phyloP scores from a whole-genome alignment of 2,888 invertebrate genomes.

The Nipponacmea schrenckii region DNA sequence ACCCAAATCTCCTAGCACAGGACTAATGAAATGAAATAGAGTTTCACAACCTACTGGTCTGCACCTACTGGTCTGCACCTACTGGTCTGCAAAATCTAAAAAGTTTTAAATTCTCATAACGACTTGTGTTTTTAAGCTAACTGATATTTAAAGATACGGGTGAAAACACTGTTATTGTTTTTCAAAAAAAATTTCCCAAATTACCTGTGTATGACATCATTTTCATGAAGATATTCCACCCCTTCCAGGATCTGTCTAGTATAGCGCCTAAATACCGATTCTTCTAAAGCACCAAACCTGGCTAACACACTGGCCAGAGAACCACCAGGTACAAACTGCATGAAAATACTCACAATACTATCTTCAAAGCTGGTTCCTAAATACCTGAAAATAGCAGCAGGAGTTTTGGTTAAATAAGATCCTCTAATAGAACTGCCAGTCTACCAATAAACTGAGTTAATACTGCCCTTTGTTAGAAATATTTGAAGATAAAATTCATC shows the following conservation, averaged over 20 bases:
- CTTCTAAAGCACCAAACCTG: constrained; percentile 67
- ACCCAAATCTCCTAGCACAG: too few species aligned
- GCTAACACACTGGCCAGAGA: constrained; percentile 66
- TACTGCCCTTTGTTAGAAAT: too few species aligned
- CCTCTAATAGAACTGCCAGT: neutral
- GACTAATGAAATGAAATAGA: too few species aligned
- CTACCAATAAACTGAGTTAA: neutral
- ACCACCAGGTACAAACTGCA: constrained; percentile 69
- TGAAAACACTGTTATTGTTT: too few species aligned
- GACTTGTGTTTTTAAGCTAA: too few species aligned
- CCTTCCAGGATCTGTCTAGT: constrained; percentile 68
- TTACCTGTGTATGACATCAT: constrained; percentile 68
- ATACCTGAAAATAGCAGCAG: constrained; percentile 49
- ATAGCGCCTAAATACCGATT: constrained; percentile 65
- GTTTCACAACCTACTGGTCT: too few species aligned
- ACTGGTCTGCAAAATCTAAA: too few species aligned
- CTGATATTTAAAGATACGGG: too few species aligned
- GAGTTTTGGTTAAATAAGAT: neutral
- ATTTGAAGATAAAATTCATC: too few species aligned
- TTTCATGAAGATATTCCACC: constrained; percentile 66
- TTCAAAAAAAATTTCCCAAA: too few species aligned
- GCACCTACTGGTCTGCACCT: too few species aligned
- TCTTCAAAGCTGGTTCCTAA: constrained; percentile 67
- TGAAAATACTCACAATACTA: constrained; percentile 65
- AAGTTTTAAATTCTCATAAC: too few species aligned